Conservation (phyloP, 2,888 invertebrate genomes). For the Raillietiella orientalis region DNA sequence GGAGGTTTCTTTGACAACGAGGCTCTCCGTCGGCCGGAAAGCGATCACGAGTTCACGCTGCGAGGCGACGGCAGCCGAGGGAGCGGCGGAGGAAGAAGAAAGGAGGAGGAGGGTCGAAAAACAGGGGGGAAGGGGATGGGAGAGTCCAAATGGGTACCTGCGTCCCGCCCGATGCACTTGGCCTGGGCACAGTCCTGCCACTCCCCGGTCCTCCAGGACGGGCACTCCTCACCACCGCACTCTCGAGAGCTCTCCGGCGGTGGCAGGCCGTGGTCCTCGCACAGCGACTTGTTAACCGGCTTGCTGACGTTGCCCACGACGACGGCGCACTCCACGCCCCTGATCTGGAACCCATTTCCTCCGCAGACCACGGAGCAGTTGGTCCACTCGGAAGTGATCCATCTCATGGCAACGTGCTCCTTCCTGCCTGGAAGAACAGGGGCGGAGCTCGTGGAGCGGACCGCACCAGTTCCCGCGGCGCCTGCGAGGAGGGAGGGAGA, state of each 20-base stretch:
- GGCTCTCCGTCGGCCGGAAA: too few species aligned
- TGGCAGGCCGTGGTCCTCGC: slow-evolving; percentile 10
- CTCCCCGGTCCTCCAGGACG: slow-evolving; percentile 10
- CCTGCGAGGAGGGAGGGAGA: too few species aligned
- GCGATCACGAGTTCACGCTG: too few species aligned
- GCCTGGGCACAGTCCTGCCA: slow-evolving; percentile 9
- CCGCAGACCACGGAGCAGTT: slow-evolving; percentile 54
- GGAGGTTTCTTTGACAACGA: too few species aligned
- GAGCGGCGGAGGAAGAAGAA: too few species aligned
- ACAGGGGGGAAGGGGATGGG: not conserved
- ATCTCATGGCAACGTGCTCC: slow-evolving; percentile 27
- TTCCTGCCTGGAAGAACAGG: slow-evolving; percentile 10
- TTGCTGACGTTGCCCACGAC: slow-evolving; percentile 6
- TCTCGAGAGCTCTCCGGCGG: slow-evolving; percentile 8
- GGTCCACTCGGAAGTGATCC: slow-evolving; percentile 57
- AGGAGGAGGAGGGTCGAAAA: too few species aligned
- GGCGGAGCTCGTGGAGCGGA: too few species aligned
- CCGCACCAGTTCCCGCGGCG: too few species aligned
- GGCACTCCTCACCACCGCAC: slow-evolving; percentile 10
- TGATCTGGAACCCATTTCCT: slow-evolving; percentile 26
- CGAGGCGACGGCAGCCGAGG: too few species aligned
- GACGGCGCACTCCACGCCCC: slow-evolving; percentile 8
- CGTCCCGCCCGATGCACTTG: slow-evolving; percentile 2
- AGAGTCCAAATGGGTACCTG: slow-evolving; percentile 4
- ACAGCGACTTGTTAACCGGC: slow-evolving; percentile 7